phyloP scores from a whole-genome alignment of 2,113 vertebrate genomes.

The Siniperca knerii region DNA sequence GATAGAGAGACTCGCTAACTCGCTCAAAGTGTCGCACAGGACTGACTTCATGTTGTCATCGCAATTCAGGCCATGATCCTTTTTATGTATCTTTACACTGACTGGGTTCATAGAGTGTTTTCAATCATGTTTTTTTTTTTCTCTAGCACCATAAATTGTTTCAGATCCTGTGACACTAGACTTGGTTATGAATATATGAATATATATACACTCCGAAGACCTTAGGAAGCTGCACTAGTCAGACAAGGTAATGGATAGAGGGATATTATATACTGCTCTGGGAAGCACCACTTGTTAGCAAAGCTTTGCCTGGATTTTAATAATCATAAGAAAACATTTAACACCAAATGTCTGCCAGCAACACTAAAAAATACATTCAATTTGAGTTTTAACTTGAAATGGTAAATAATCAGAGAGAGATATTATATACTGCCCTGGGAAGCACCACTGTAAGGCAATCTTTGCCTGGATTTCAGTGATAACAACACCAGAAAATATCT shows the following conservation, averaged over 20 bases:
- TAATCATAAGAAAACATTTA: conserved; percentile 40
- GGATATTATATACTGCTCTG: conserved; percentile 55
- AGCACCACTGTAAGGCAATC: conserved; percentile 21
- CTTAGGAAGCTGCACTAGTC: conserved; percentile 61
- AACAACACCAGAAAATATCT: neutral
- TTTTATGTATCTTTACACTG: conserved; percentile 65
- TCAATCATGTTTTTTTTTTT: conserved; percentile 55
- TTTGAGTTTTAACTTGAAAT: neutral
- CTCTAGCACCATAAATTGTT: conserved; percentile 71
- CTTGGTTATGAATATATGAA: conserved; percentile 78
- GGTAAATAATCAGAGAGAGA: conserved; percentile 1
- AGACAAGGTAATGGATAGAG: conserved; percentile 66
- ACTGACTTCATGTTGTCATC: conserved; percentile 65
- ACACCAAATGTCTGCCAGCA: neutral
- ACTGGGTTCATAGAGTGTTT: conserved; percentile 69
- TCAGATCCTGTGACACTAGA: conserved; percentile 72
- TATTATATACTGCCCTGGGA: conserved; percentile 13
- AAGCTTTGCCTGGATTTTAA: conserved; percentile 45
- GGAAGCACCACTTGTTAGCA: conserved; percentile 59
- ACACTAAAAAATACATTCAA: neutral
- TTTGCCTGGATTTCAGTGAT: conserved; percentile 5
- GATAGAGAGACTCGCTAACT: conserved; percentile 34
- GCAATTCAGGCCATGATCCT: conserved; percentile 71
- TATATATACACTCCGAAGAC: conserved; percentile 55
- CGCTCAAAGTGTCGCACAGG: conserved; percentile 37